A percentile compares a stretch with the other conserved stretches of the same genome.
phyloP scores from a whole-genome alignment of 23 tunicate species.

The Styela clava region DNA sequence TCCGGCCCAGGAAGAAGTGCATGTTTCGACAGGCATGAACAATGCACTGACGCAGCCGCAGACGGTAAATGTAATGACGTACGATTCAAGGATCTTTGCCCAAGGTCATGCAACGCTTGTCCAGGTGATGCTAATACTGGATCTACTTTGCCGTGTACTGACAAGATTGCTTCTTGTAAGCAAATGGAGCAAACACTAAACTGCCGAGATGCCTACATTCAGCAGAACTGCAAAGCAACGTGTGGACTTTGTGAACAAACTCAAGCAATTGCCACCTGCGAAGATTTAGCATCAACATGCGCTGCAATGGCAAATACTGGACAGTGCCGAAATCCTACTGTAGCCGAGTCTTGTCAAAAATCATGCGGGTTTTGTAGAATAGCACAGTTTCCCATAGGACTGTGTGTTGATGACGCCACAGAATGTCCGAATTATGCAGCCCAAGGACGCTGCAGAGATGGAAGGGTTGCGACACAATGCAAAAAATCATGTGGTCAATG shows the following conservation, averaged over 20 bases:
- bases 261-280: not conserved
- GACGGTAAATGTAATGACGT: constrained; percentile 43
- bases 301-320: not conserved
- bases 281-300: constrained; percentile 4
- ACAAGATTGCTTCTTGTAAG: constrained; percentile 24
- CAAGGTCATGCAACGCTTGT: constrained; percentile 49
- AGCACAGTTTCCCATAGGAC: not conserved
- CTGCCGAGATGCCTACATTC: constrained; percentile 30
- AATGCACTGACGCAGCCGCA: constrained; percentile 50
- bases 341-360: constrained; percentile 7
- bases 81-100: constrained; percentile 37
- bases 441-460: constrained; percentile 1
- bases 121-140: not conserved
- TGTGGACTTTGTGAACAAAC: constrained; percentile 36
- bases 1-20: not conserved
- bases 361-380: constrained; percentile 15
- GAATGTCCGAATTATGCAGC: not conserved
- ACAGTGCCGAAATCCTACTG: not conserved
- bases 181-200: constrained; percentile 10
- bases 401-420: not conserved
- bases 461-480: constrained; percentile 1
- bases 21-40: constrained; percentile 51
- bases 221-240: constrained; percentile 24
- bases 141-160: constrained; percentile 7
- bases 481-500: constrained; percentile 18